Evolutionary conservation across 2,888 invertebrate species (phyloP), one percentile per base, ranked within the genome.

Genomic region (Ephialtes manifestator): DNA sequence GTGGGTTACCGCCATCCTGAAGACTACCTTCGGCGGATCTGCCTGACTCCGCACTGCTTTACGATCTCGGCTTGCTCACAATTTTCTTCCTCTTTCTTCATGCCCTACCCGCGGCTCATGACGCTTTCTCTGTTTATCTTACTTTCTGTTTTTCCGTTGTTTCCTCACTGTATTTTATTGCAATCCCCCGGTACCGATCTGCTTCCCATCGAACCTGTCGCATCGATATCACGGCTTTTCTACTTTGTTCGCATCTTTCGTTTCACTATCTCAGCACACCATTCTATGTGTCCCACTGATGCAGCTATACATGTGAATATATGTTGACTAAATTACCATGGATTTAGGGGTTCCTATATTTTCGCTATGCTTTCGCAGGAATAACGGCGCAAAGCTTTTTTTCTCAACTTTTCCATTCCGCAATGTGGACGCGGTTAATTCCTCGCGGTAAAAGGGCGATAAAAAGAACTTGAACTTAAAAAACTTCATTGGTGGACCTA

Each of bases 191-290:
- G 75, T 63, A 46, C 20, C 71, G 48, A 74, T 75, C 68, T 75
- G 60, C 75, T 60, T 74, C 60, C 60, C 68, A 81, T 81, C 81
- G 43, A 68, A 81, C 75, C 65, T 55, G 74, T 58, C 81, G 20
- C 67, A 75, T 58, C 81, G 75, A 81, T 81, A 81, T 51, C 75
- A 55, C 58, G 72, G 75, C 68, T 81, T 81, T 70, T 74, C 63
- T 51, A 72, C 24, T 71, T 65, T 79, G 39, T 51, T 18, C 35
- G 39, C 24, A 63, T 46, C 51, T 48, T 28, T 63, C 70, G 8
- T 70, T 60, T 71, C 51, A 35, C 60, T 20, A 51, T 65, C 39
- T 48, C 35, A 4, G 39, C 79, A 60, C n/a, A 39, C 51, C 53
- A 63, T 68, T 28, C 39, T 58, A n/a, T n/a, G 20, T n/a, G 51